Base-by-base conservation (phyloP, 2,888 invertebrate genomes). In the Nemotelus pantherinus region DNA sequence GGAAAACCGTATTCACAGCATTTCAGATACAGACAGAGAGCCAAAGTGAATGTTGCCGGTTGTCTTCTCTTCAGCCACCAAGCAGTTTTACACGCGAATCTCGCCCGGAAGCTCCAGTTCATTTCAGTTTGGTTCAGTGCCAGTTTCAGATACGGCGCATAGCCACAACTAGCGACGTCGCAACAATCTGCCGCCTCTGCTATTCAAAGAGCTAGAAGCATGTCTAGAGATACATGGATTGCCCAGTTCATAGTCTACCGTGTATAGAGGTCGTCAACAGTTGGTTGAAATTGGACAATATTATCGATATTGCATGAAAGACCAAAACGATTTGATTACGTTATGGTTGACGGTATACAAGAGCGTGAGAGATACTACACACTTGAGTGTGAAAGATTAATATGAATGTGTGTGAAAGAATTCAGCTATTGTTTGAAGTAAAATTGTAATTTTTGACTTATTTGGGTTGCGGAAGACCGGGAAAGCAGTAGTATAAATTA, bases 71-170 rank as follows among this genome's bases (percentile, higher is more conserved):
- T 25, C 25, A 25, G 25, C n/a, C n/a, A n/a, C n/a, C n/a, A n/a
- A n/a, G n/a, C 25, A 25, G 25, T 25, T 25, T 25, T 25, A 25
- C 25, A 25, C 10, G 55, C 53, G 39, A 53, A 70, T 70, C 43
- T 47, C 55, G 70, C 63, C 74, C 74, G 63, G 74, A 74, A 74
- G 74, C 63, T 74, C 74, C 58, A 47, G 60, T 50, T 25, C 25
- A 25, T 25, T 25, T 25, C 25, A 25, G 25, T 25, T 25, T 41
- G 43, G 2, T 43, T 6, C 63, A 63, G 63, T 47, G 53, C 70
- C 70, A 70, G 70, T 25, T 70, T n/a, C 25, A n/a, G 0, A 67
- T 67, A 67, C 25, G 55, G 53, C 70, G 70, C 53, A 70, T 55
- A 70, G 53, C 70, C 53, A 39, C 55, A 43, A 10, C 43, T 55